Evolutionary conservation across 37 sponge, comb jelly and placozoan genomes (phyloP).

Genomic region (Chondrilla cf. caribensis): DNA sequence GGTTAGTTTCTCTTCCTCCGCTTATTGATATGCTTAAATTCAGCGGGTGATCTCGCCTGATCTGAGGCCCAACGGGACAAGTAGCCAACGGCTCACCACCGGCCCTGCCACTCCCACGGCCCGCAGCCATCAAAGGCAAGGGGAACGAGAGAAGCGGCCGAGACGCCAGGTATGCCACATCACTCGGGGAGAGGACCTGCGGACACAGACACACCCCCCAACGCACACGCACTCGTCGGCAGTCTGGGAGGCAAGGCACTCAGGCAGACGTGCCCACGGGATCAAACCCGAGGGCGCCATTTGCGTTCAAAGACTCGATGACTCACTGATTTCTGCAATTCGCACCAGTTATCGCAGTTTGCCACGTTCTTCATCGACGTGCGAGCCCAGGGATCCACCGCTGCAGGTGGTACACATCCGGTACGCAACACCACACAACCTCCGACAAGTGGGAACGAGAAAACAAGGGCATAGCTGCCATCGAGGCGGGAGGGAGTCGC

Average conservation of each 20-base stretch:
- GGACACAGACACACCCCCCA: too few species aligned
- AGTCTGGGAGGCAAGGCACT: constrained; percentile 34
- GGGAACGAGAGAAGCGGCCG: too few species aligned
- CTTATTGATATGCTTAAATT: constrained; percentile 87
- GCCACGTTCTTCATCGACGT: constrained; percentile 85
- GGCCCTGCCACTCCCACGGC: too few species aligned
- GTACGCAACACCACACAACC: too few species aligned
- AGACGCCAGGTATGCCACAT: too few species aligned
- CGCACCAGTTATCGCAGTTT: constrained; percentile 84
- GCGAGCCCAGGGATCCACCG: constrained; percentile 86
- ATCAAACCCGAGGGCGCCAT: constrained; percentile 56
- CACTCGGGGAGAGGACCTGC: neutral
- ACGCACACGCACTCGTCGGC: too few species aligned
- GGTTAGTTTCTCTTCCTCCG: constrained; percentile 65
- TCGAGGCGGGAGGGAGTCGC: constrained; percentile 19
- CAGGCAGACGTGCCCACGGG: constrained; percentile 54
- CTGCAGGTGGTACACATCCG: constrained; percentile 69
- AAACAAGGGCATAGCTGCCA: constrained; percentile 15
- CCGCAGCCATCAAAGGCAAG: too few species aligned
- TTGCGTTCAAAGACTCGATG: constrained; percentile 93
- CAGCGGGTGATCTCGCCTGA: constrained; percentile 85
- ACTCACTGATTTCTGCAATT: constrained; percentile 90
- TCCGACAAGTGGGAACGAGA: too few species aligned
- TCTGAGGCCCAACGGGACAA: constrained; percentile 22
- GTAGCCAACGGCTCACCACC: too few species aligned